These are phyloP conservation scores for Scomber colias DNA, from an alignment of 2,113 vertebrate species.

Conservation along the genomic window DNA sequence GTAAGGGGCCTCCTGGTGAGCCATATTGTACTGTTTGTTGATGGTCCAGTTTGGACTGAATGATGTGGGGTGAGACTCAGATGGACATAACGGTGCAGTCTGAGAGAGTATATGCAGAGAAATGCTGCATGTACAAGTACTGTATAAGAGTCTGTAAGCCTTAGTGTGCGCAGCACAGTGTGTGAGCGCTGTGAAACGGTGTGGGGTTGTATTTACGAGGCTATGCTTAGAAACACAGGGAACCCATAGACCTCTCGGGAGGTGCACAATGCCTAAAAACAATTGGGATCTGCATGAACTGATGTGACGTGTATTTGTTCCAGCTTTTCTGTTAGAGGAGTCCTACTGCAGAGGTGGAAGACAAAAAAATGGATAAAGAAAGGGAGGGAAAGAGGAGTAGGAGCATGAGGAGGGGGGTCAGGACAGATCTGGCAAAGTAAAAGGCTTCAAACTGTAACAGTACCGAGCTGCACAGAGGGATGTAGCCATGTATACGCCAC, in stretches of 20 bases:
- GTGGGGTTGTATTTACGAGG: constrained; percentile 16
- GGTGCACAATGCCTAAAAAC: constrained; percentile 72
- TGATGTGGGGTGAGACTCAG: constrained; percentile 61
- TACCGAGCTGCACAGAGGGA: background rate
- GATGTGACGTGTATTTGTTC: constrained; percentile 77
- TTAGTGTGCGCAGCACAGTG: constrained; percentile 21
- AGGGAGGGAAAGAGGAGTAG: constrained; percentile 26
- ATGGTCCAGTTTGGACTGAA: constrained; percentile 63
- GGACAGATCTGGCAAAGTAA: constrained; percentile 6
- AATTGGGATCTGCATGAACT: constrained; percentile 79
- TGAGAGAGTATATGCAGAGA: constrained; percentile 9
- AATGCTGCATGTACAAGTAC: constrained; percentile 42
- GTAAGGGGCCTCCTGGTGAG: constrained; percentile 75
- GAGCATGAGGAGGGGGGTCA: constrained; percentile 9
- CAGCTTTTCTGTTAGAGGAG: constrained; percentile 64
- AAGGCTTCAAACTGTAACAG: constrained; percentile 22
- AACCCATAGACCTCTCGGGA: constrained; percentile 57
- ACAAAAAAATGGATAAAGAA: constrained; percentile 18
- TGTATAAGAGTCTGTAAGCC: constrained; percentile 20
- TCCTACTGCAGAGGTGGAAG: constrained; percentile 41
- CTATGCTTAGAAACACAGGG: constrained; percentile 53
- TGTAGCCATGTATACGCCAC: background rate
- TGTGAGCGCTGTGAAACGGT: constrained; percentile 28
- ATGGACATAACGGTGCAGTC: constrained; percentile 16
- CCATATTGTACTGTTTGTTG: constrained; percentile 81